These are phyloP conservation scores for Caenorhabditis panamensis DNA, from an alignment of 2,888 invertebrate genomes.

Conservation along the genomic window DNA sequence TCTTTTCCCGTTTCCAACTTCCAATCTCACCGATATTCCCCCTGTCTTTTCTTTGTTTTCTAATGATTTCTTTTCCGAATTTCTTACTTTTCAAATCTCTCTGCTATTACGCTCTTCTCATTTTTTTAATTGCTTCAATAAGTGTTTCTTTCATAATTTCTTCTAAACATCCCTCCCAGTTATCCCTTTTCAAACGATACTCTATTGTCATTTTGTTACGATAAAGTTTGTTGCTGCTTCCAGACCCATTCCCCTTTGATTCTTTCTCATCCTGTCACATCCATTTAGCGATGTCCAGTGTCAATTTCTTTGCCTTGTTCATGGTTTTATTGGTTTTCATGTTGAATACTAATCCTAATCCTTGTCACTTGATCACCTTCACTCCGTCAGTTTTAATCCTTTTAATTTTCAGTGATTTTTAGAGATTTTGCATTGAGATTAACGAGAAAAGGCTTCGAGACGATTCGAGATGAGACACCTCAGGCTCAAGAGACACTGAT, in stretches of 20 bases:
- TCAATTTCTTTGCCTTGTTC: conserved; percentile 41
- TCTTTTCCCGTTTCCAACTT: conserved; percentile 7
- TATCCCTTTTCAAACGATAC: conserved; percentile 44
- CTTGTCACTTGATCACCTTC: conserved; percentile 1
- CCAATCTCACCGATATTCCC: neutral
- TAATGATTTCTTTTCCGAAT: conserved; percentile 14
- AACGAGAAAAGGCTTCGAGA: conserved; percentile 20
- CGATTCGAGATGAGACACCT: conserved; percentile 31
- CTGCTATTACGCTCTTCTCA: conserved; percentile 36
- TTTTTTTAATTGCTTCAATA: conserved; percentile 27
- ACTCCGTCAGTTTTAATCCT: neutral
- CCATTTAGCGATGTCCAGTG: conserved; percentile 57
- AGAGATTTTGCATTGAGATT: conserved; percentile 6
- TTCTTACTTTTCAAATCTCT: too few species aligned
- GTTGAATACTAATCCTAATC: conserved; percentile 20
- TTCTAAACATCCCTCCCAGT: conserved; percentile 33
- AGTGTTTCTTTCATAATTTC: neutral
- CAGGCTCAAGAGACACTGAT: too few species aligned
- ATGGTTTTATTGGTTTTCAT: neutral
- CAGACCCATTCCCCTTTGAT: neutral
- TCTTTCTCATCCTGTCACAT: conserved; percentile 48
- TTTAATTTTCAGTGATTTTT: conserved; percentile 6
- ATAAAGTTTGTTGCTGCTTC: conserved; percentile 60
- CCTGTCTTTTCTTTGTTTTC: conserved; percentile 18
- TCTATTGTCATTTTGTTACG: conserved; percentile 58